phyloP scores from a whole-genome alignment of 2,797 vertebrate genomes.

The Rhynchonycteris naso region DNA sequence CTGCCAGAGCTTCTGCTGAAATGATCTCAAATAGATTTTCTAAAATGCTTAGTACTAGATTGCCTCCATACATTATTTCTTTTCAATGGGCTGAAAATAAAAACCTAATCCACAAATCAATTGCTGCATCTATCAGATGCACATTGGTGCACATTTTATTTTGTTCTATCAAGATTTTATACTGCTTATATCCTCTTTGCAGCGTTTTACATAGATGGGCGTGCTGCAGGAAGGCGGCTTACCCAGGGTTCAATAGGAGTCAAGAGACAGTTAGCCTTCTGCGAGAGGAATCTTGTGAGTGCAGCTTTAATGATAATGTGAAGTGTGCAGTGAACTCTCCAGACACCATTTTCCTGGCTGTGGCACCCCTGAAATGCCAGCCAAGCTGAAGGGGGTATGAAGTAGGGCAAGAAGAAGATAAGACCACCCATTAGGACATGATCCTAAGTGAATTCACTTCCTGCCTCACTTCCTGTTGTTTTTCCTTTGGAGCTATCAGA shows the following conservation, averaged over 20 bases:
- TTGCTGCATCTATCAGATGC: constrained; percentile 91
- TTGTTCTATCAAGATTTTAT: constrained; percentile 91
- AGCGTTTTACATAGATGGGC: constrained; percentile 85
- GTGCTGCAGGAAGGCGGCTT: constrained; percentile 84
- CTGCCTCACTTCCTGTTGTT: not conserved
- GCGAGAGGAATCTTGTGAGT: constrained; percentile 84
- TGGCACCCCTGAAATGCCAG: not conserved
- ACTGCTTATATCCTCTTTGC: constrained; percentile 88
- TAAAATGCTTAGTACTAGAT: constrained; percentile 99
- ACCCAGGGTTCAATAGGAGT: constrained; percentile 85
- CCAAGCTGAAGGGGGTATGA: not conserved
- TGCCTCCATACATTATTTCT: constrained; percentile 99
- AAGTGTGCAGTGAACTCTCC: constrained; percentile 80
- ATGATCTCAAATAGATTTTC: constrained; percentile 99
- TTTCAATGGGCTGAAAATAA: constrained; percentile 98
- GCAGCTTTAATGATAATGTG: constrained; percentile 83
- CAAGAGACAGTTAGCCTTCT: constrained; percentile 85
- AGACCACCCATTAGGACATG: not conserved
- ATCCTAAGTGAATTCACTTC: not conserved
- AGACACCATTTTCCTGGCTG: constrained; percentile 11
- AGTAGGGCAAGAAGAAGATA: not conserved
- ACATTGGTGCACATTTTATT: constrained; percentile 90
- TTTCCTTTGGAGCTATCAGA: not conserved
- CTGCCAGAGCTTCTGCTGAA: constrained; percentile 99
- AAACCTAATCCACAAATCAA: constrained; percentile 99